Evolutionary conservation across 53 echinoderm and acorn worm species (phyloP).

Genomic region (Temnopleurus reevesii): DNA sequence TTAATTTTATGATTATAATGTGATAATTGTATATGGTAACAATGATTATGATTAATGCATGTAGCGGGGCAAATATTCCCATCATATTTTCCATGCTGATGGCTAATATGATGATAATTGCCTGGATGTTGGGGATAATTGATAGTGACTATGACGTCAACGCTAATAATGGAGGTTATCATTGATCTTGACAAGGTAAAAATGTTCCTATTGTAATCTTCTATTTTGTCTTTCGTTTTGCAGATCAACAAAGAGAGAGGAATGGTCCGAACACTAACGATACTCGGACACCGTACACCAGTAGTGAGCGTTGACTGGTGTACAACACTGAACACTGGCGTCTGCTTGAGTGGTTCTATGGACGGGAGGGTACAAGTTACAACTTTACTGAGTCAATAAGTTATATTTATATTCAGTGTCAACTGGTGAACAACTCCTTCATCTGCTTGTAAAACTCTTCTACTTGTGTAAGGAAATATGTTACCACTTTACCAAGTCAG

Average conservation of each 20-base stretch:
- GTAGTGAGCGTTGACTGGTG: slow-evolving; percentile 99
- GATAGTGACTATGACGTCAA: neutral
- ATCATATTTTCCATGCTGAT: no score
- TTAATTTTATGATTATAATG: neutral
- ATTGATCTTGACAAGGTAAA: neutral
- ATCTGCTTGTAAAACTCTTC: no score
- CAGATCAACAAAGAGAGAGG: slow-evolving; percentile 71
- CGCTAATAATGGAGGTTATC: neutral
- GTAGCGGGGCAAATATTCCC: no score
- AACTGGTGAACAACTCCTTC: neutral
- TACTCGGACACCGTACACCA: slow-evolving; percentile 91
- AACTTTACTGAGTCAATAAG: slow-evolving; percentile 84
- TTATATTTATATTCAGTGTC: neutral
- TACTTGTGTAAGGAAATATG: no score
- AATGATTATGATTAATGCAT: neutral
- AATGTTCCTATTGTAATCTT: no score
- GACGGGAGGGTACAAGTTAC: slow-evolving; percentile 96
- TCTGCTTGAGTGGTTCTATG: slow-evolving; percentile 98
- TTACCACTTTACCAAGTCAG: no score
- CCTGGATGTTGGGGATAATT: neutral
- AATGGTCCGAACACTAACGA: slow-evolving; percentile 73
- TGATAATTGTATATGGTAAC: neutral
- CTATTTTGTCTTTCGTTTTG: neutral
- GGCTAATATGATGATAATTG: neutral
- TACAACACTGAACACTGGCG: slow-evolving; percentile 92